These are phyloP conservation scores for Catharus bicknelli DNA, from an alignment of 2,113 vertebrate genomes.

Conservation along the genomic window DNA sequence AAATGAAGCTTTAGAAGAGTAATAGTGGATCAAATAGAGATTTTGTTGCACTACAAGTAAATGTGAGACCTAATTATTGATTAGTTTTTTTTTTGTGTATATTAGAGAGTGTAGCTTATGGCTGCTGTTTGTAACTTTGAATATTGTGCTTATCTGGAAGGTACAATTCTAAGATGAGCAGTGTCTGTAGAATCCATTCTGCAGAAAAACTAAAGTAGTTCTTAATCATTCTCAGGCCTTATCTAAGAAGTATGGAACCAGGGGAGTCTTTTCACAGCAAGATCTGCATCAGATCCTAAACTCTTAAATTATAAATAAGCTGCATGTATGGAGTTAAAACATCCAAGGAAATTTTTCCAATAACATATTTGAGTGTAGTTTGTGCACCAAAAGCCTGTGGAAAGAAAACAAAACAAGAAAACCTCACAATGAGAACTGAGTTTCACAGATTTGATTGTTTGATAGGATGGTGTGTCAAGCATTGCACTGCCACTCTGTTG, in stretches of 20 bases:
- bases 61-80: background rate
- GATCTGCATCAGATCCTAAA: background rate
- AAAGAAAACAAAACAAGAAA: background rate
- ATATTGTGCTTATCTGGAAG: background rate
- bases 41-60: background rate
- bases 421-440: background rate
- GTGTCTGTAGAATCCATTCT: background rate
- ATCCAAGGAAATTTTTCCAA: background rate
- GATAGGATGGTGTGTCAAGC: background rate
- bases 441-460: background rate
- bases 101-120: background rate
- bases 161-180: background rate
- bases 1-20: background rate
- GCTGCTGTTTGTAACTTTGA: background rate
- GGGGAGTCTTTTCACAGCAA: background rate
- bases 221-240: background rate
- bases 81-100: background rate
- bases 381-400: background rate
- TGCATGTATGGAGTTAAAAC: background rate
- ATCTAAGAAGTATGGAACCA: background rate
- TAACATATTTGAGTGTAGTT: background rate
- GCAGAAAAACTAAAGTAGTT: background rate
- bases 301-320: background rate
- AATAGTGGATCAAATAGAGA: background rate
- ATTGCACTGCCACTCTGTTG: background rate